Base-by-base conservation (phyloP, 2,113 vertebrate genomes). In the Rhabdomys dilectus region DNA sequence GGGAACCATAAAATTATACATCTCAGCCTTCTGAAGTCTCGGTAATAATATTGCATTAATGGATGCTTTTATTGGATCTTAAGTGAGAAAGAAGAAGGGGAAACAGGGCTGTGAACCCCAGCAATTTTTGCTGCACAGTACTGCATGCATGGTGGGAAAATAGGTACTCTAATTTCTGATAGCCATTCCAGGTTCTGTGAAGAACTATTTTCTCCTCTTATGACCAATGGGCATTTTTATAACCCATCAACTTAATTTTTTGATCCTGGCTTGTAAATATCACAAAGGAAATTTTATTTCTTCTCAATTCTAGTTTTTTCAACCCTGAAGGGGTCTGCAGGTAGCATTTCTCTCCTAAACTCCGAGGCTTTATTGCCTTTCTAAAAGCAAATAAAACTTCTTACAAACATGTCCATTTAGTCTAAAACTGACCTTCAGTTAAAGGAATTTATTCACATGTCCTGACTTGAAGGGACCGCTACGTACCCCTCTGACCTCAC, bases 21-120 rank as follows among this genome's bases (percentile, higher is more conserved):
- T 96, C 95, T 98, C 96, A 95, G 93, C 51, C 84, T 88, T 98
- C 97, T 97, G 97, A 97, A 87, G 68, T 97, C 92, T 98, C 42
- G 56, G 68, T 97, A 96, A 97, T 95, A 97, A 98, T 92, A 95
- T 56, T 97, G 89, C 72, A 97, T 96, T 98, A 97, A 97, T 97
- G 95, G 75, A 86, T 93, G 51, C 76, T 94, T 96, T 98, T 97
- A 95, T 78, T 98, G 94, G 93, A 58, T 97, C 98, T 97, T 93
- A 98, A 97, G 97, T 98, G 91, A 96, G 96, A 98, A 98, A 96
- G 82, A 72, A 90, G 84, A 92, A 97, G 87, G 95, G 68, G 93
- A 98, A 98, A 97, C 84, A 98, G 90, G 39, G 5, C 93, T 91
- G 93, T 91, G 80, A 68, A 84, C 95, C 97, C 72, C 42, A 92